Evolutionary conservation across 2,888 invertebrate species (phyloP), one percentile per base, ranked within the genome.

Genomic region (Mythimna pallens): DNA sequence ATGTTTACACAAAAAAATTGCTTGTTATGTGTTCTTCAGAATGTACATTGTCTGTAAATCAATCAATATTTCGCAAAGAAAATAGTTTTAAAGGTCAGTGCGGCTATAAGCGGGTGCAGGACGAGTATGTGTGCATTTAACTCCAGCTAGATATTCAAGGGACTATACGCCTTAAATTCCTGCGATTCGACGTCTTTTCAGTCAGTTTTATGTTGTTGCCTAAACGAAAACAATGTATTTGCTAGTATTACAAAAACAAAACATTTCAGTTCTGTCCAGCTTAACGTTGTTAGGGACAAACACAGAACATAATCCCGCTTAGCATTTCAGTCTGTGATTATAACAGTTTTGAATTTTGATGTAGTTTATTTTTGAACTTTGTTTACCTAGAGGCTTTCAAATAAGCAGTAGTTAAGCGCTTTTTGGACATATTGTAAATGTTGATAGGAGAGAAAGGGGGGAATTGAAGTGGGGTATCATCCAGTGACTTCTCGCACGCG

Each of bases 281-380:
- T 64, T 76, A 76, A 47, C 76, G 3, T 81, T 75, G 81, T 76
- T 76, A 80, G 50, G n/a, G 57, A 64, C 74, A 58, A 74, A 73
- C 55, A 47, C 43, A 47, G 34, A 52, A 75, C 12, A 47, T 76
- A 76, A 76, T 75, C 76, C 76, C 64, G 76, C 65, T 64, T 76
- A 81, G 81, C 61, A 34, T 36, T 64, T 54, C n/a, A 6, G n/a
- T 58, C 34, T 40, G 55, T 20, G 40, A 74, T 74, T 58, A 59
- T 40, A 72, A 47, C 40, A 50, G 61, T 61, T n/a, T 61, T 55
- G 36, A 10, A 59, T 17, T 20, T 59, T 22, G n/a, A 34, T 34
- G 17, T 17, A 47, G 47, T 47, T 6, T 47, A 52, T 58, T 80
- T 61, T 57, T 61, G 1, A 57, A n/a, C 22, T 63, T 22, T 43